Conservation (phyloP, 2,797 vertebrate species). For the Epinephelus malabaricus region DNA sequence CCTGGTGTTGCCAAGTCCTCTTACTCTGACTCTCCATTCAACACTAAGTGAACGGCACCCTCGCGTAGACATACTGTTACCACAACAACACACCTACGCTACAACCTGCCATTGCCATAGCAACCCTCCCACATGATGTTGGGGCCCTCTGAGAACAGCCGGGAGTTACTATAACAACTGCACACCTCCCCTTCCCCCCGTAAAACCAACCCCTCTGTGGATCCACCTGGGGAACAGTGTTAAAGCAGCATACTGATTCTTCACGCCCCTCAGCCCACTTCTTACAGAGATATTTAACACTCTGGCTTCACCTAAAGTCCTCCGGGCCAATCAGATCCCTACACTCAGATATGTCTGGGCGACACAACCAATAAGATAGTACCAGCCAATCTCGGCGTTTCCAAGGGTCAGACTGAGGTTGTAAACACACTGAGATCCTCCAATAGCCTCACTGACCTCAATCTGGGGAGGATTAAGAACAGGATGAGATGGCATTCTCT, state of each 20-base stretch:
- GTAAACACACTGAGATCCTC: constrained; percentile 72
- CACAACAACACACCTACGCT: constrained; percentile 84
- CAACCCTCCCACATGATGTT: constrained; percentile 80
- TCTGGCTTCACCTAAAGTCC: constrained; percentile 32
- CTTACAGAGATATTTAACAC: constrained; percentile 33
- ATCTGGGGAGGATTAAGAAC: constrained; percentile 80
- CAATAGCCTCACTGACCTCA: constrained; percentile 76
- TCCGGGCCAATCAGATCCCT: constrained; percentile 44
- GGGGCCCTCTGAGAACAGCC: constrained; percentile 63
- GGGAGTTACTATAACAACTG: constrained; percentile 72
- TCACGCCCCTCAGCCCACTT: constrained; percentile 1
- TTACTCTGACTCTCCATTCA: constrained; percentile 48
- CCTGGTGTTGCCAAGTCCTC: constrained; percentile 27
- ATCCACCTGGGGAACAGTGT: constrained; percentile 20
- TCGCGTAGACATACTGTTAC: constrained; percentile 55
- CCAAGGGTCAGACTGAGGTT: constrained; percentile 50
- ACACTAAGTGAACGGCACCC: constrained; percentile 56
- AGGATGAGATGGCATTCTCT: constrained; percentile 63
- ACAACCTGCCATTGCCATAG: constrained; percentile 81
- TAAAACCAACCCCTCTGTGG: constrained; percentile 32
- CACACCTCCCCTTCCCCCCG: not conserved
- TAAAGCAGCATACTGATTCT: constrained; percentile 23
- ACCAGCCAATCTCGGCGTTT: constrained; percentile 47
- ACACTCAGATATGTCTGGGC: constrained; percentile 2
- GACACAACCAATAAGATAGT: constrained; percentile 46